These are phyloP conservation scores for Myotis davidii DNA, from an alignment of 2,113 vertebrate species.

Conservation along the genomic window DNA sequence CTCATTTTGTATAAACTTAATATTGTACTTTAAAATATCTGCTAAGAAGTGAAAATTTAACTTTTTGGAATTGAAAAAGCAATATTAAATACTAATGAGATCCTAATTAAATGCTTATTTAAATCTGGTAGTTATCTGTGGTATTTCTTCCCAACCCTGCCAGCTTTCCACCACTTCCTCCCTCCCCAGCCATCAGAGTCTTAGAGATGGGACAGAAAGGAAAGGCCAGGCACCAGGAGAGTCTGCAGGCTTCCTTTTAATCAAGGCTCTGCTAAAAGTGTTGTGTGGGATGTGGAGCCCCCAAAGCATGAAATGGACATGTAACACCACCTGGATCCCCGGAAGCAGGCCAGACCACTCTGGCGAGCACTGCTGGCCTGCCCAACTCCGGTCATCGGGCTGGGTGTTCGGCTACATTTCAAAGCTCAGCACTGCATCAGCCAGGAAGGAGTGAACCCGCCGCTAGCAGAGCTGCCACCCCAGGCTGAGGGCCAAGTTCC, in stretches of 20 bases:
- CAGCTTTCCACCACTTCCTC: background rate
- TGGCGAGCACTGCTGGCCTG: conserved; percentile 64
- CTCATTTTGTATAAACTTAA: conserved; percentile 98
- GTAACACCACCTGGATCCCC: conserved; percentile 70
- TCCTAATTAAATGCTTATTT: conserved; percentile 93
- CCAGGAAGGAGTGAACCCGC: conserved; percentile 72
- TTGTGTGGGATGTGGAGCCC: conserved; percentile 54
- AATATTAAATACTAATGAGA: conserved; percentile 98
- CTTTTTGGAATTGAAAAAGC: conserved; percentile 97
- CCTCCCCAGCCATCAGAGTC: conserved; percentile 42
- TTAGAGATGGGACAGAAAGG: conserved; percentile 62
- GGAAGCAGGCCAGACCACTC: conserved; percentile 57
- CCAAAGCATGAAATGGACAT: conserved; percentile 76
- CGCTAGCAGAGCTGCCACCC: conserved; percentile 70
- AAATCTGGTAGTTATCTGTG: conserved; percentile 82
- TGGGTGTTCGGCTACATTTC: conserved; percentile 69
- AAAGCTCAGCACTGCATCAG: conserved; percentile 68
- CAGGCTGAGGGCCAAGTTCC: conserved; percentile 69
- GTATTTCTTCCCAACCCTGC: conserved; percentile 73
- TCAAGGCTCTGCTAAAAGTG: conserved; percentile 75
- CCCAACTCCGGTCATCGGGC: conserved; percentile 54
- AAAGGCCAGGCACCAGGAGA: conserved; percentile 68
- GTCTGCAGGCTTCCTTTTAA: conserved; percentile 81
- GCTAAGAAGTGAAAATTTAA: conserved; percentile 91
- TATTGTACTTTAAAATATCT: conserved; percentile 93